phyloP scores from a whole-genome alignment of 2,888 invertebrate species.

The Cloeon dipterum region DNA sequence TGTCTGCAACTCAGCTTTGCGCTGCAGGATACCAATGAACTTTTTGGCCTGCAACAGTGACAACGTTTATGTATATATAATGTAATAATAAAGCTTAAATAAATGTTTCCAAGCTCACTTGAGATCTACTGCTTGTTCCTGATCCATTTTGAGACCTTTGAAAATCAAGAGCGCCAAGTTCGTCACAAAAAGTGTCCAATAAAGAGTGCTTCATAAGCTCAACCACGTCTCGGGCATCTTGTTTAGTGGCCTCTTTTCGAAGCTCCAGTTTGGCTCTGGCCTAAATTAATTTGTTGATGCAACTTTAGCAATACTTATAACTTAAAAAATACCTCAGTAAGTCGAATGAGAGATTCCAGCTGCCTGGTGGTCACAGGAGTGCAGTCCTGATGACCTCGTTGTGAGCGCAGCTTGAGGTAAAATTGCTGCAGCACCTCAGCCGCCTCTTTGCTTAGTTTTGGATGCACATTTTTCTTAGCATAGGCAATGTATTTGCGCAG shows the following conservation, averaged over 20 bases:
- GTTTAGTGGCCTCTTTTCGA: constrained; percentile 48
- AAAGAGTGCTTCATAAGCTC: constrained; percentile 63
- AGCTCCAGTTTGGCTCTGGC: constrained; percentile 76
- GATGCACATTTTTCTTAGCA: constrained; percentile 67
- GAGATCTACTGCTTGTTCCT: constrained; percentile 43
- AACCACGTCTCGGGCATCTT: constrained; percentile 68
- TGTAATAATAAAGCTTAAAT: not conserved
- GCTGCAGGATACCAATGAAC: constrained; percentile 43
- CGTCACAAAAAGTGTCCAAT: constrained; percentile 50
- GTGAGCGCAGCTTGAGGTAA: constrained; percentile 52
- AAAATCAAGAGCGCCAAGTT: constrained; percentile 37
- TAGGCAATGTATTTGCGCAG: constrained; percentile 83
- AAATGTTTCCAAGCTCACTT: constrained; percentile 18
- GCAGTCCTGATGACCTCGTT: constrained; percentile 32
- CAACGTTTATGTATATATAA: not conserved
- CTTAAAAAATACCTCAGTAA: constrained; percentile 39
- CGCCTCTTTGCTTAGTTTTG: constrained; percentile 49
- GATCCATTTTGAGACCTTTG: constrained; percentile 41
- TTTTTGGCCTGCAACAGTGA: constrained; percentile 35
- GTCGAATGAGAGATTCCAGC: constrained; percentile 64
- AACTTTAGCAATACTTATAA: not conserved
- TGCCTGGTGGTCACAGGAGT: constrained; percentile 77
- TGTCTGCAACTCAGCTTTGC: constrained; percentile 34
- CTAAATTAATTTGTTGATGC: constrained; percentile 17
- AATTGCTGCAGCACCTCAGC: constrained; percentile 46